Evolutionary conservation across 2,888 invertebrate genomes (phyloP), one percentile per base, ranked within the genome.

Genomic region (Morpho helenor): DNA sequence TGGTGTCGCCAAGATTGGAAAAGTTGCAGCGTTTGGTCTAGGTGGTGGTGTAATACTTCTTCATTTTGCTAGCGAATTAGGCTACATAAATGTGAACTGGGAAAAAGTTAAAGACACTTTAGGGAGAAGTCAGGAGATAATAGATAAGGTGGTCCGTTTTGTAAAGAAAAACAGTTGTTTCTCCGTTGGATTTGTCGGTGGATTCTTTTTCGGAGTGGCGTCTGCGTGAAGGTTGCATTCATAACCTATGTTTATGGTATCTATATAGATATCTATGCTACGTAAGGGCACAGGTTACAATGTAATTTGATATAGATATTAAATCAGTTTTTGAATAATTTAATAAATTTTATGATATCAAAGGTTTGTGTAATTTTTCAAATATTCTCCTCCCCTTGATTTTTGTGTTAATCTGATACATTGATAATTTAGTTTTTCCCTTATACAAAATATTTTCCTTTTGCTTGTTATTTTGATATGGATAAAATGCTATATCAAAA

Each of bases 71-170:
- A 94, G 95, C 63, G 96, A 97, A 71, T 93, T 95, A 67, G 98
- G 97, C 2, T 97, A 96, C 71, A 94, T 98, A 7, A 94, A 94
- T 67, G 93, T 97, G 56, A 96, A 98, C 82, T 98, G 98, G 98
- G 95, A 94, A 45, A 94, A 94, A 77, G 91, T 98, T 2, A 93
- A 94, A 67, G 94, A 92, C 64, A 94, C 96, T 56, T 92, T 96
- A 0, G 94, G 94, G 58, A 93, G 93, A 72, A 94, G 96, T 10
- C 92, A 94, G 44, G 94, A 94, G 64, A 93, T 93, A 80, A 92
- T 97, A 16, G 95, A 96, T 70, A 93, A 92, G 92, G 85, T 94
- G 66, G 84, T 93, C 68, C 80, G 77, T 50, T 93, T 93, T 80
- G 88, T 93, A 65, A 91, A 87, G 81, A 90, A 90, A 68, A 95